Percentiles rank a stretch among this genome's conserved stretches.
Conservation (phyloP, 1,140 invertebrate species). For the Aphaenogaster ashmeadi region DNA sequence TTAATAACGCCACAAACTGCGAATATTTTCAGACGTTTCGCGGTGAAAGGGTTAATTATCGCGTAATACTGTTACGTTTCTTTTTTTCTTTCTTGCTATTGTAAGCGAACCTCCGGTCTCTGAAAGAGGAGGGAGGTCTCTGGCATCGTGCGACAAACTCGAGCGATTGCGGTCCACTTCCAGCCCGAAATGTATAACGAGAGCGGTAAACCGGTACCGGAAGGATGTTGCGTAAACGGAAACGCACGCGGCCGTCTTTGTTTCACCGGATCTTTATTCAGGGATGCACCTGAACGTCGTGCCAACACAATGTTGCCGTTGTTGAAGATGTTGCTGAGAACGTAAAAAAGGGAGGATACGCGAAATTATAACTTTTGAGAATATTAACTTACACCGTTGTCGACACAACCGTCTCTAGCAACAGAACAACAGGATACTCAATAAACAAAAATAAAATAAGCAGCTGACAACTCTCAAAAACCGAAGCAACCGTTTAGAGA, state of each 20-base stretch:
- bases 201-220: slow-evolving; percentile 75
- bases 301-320: slow-evolving; percentile 74
- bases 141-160: slow-evolving; percentile 45
- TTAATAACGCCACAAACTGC: not conserved
- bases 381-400: slow-evolving; percentile 65
- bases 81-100: slow-evolving; percentile 22
- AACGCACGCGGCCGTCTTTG: slow-evolving; percentile 80
- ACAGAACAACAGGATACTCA: not conserved
- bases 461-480: not conserved
- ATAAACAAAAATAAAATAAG: slow-evolving; percentile 8
- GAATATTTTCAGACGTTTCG: not conserved
- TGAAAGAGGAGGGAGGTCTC: not conserved
- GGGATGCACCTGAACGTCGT: slow-evolving; percentile 79
- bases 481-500: not conserved
- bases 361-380: slow-evolving; percentile 79
- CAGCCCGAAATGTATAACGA: slow-evolving; percentile 23
- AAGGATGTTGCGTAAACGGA: slow-evolving; percentile 86
- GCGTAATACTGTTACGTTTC: not conserved
- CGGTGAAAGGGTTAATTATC: not conserved
- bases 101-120: slow-evolving; percentile 36
- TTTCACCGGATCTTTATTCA: slow-evolving; percentile 79
- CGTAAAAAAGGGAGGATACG: slow-evolving; percentile 79
- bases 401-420: not conserved
- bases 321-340: slow-evolving; percentile 70
- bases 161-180: slow-evolving; percentile 49